Evolutionary conservation across 92 coral and sea anemone species (phyloP), one percentile per base, ranked within the genome.

Genomic region (Epizoanthus stellaris): DNA sequence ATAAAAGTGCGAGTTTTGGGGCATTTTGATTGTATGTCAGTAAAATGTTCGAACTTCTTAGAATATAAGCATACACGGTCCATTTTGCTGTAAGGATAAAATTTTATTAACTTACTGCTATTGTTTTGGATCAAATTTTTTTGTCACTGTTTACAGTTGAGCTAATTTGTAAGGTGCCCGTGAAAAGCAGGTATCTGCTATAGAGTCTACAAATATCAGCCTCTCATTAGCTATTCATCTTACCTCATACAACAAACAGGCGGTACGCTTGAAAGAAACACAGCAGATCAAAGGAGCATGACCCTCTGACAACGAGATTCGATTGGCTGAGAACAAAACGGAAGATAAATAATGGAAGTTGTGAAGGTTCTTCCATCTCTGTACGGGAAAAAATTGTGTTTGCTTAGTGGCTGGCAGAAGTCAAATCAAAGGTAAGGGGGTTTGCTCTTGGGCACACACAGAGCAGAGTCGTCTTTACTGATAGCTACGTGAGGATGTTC

Each of bases 221-320:
- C 40, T 58, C 43, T 79, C 59, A 79, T 79, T 79, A 79, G 57
- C 40, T n/a, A 79, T 79, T 79, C 70, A 63, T 3, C 72, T 79
- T 79, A 79, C 83, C 83, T 79, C 83, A 79, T 79, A 62, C 9
- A n/a, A 2, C 20, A 62, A 79, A 79, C 72, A 79, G 83, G 47
- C 57, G 15, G 61, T 12, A 43, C 83, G 60, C 83, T 62, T 63
- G 71, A 79, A 60, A 42, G 6, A 79, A 25, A 13, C 72, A 1
- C 56, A 38, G 14, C 20, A 15, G 42, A 38, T 13, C 14, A 63
- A 20, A 79, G 36, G 70, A 63, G 54, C 83, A 42, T 79, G 60
- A 79, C 72, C 61, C 65, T 63, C 64, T 36, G 16, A 43, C 14
- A 25, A 58, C 60, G 20, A 43, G n/a, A 63, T 10, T 45, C 58